These are phyloP conservation scores for Accipiter virgatus DNA, from an alignment of 2,113 vertebrate genomes.

Conservation along the genomic window DNA sequence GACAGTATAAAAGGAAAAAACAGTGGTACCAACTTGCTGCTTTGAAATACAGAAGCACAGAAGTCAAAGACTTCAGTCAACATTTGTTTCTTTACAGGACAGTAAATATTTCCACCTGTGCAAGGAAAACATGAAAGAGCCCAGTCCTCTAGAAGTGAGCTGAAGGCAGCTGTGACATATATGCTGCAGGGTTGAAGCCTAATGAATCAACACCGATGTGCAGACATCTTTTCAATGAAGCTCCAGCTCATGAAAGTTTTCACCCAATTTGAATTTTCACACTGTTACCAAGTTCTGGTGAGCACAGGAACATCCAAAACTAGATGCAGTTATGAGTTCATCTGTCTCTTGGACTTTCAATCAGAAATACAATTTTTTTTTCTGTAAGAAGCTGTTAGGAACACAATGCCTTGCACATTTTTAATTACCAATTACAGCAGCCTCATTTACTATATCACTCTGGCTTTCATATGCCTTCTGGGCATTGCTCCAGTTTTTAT, in stretches of 20 bases:
- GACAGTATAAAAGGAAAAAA: background rate
- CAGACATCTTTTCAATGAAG: background rate
- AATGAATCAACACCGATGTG: background rate
- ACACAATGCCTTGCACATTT: background rate
- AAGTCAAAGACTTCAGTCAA: background rate
- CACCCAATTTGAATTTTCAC: background rate
- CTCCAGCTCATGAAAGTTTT: background rate
- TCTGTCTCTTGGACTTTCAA: background rate
- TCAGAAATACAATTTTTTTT: accelerated
- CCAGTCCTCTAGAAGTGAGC: background rate
- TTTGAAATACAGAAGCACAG: background rate
- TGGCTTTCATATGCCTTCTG: background rate
- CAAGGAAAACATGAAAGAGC: background rate
- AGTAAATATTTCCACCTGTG: background rate
- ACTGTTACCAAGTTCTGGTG: background rate
- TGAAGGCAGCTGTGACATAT: background rate
- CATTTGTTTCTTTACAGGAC: background rate
- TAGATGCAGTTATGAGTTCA: background rate
- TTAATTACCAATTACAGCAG: background rate
- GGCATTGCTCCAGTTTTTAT: background rate
- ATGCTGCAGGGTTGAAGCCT: background rate
- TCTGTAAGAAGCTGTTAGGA: background rate
- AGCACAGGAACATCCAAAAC: background rate
- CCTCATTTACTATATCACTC: background rate
- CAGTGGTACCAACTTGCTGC: background rate